Evolutionary conservation across 2,888 invertebrate species (phyloP).

Genomic region (Eupithecia vulgata): DNA sequence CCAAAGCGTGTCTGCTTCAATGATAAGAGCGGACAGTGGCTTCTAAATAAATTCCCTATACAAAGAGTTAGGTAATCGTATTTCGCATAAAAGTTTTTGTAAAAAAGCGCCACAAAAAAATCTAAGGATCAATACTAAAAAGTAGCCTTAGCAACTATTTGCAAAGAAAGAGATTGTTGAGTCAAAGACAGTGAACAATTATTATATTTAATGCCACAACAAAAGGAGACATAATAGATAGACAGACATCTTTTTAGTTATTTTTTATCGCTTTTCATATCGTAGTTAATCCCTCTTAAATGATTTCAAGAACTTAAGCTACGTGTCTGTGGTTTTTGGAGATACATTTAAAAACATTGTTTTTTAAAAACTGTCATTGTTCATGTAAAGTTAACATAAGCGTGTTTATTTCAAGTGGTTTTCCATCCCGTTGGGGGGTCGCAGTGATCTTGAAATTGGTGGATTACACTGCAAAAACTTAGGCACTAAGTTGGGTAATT

Average conservation of each 20-base stretch:
- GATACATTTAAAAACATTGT: not conserved
- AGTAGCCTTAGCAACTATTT: conserved; percentile 59
- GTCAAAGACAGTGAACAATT: conserved; percentile 33
- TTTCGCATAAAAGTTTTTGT: conserved; percentile 4
- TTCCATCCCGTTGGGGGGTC: not conserved
- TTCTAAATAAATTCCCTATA: conserved; percentile 6
- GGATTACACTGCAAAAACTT: not conserved
- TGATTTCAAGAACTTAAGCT: conserved; percentile 3
- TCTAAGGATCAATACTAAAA: conserved; percentile 47
- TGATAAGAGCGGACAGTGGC: conserved; percentile 29
- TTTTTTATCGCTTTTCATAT: conserved; percentile 1
- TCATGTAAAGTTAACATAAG: not conserved
- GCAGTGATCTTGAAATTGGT: not conserved
- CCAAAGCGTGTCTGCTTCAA: conserved; percentile 20
- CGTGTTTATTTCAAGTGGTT: not conserved
- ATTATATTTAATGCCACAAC: conserved; percentile 18
- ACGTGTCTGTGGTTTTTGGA: not conserved
- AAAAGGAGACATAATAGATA: conserved; percentile 16
- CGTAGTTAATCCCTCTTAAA: not conserved
- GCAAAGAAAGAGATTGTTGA: conserved; percentile 58
- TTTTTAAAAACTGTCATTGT: not conserved
- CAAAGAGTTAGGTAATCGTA: conserved; percentile 30
- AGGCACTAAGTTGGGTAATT: not conserved
- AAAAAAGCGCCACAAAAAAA: conserved; percentile 6
- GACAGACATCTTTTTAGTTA: conserved; percentile 13